Percentiles rank a stretch among this genome's conserved stretches.
phyloP scores from a whole-genome alignment of 2,113 vertebrate species.

The Leucoraja erinaceus region DNA sequence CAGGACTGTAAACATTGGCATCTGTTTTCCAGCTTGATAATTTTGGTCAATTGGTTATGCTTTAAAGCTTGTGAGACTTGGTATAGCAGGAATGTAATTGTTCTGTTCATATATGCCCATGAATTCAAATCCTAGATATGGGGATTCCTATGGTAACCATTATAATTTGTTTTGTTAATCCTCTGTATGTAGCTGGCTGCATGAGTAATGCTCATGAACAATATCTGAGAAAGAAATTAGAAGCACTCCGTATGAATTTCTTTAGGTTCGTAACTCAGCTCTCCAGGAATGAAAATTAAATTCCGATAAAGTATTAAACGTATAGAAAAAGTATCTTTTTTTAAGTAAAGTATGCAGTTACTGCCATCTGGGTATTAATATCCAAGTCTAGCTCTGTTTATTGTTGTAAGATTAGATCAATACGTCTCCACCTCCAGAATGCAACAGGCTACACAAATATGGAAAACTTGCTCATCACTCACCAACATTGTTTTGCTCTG shows the following conservation, averaged over 20 bases:
- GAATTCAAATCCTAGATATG: neutral
- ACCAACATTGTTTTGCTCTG: neutral
- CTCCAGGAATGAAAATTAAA: slow-evolving; percentile 3
- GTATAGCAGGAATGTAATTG: slow-evolving; percentile 8
- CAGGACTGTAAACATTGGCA: neutral
- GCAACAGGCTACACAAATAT: neutral
- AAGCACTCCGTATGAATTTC: neutral
- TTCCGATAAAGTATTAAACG: neutral
- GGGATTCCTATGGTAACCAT: neutral
- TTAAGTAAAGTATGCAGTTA: no score
- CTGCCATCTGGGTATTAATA: no score
- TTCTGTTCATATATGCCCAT: neutral
- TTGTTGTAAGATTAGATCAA: no score
- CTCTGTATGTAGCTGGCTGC: slow-evolving; percentile 24
- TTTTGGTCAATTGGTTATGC: slow-evolving; percentile 6
- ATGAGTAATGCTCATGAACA: neutral
- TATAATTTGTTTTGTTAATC: slow-evolving; percentile 19
- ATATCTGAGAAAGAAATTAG: neutral
- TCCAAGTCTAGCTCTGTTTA: no score
- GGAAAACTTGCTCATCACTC: neutral
- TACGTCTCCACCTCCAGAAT: neutral
- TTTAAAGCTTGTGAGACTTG: slow-evolving; percentile 12
- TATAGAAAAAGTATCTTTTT: neutral
- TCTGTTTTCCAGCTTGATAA: neutral
- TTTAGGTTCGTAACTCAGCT: neutral